Base-by-base conservation (phyloP, 2,888 invertebrate species). In the Nycteola revayana region DNA sequence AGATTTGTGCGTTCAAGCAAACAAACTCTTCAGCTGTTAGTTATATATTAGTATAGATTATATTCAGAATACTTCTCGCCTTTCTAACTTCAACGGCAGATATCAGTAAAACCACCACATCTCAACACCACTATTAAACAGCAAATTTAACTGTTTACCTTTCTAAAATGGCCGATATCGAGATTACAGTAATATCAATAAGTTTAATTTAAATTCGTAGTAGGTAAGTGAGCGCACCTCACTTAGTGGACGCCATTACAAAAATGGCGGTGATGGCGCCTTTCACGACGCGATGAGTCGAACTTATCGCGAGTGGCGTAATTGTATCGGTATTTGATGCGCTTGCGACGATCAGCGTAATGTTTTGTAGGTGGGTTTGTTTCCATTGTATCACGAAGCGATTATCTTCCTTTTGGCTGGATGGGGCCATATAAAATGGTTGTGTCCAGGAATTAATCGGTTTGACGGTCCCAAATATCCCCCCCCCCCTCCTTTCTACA, bases 301-400 rank as follows among this genome's bases (percentile, higher is more conserved):
- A 14, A 14, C 14, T 66, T 48, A 64, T 64, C 66, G 60, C 71
- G 58, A 62, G 65, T 74, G 66, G 54, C 36, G 75, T 46, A 73
- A 73, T 60, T 50, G 49, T 38, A 42, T 43, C 49, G 57, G 44
- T 53, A 55, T 61, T 66, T 66, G 69, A 70, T 65, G 67, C 60
- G 63, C 45, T 29, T 39, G 50, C 37, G 58, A 42, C 35, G 44
- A 50, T 52, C 48, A 43, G 35, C n/a, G 21, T 21, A n/a, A 5
- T n/a, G 7, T 21, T n/a, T 44, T 43, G 36, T 28, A 28, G 37
- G 24, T 10, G 32, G 29, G 56, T 10, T 26, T 4, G 65, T 66
- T 60, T 63, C 42, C 75, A 60, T 49, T 65, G 28, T 36, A 1
- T n/a, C n/a, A n/a, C n/a, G n/a, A n/a, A n/a, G n/a, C n/a, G n/a